Evolutionary conservation across 1,140 invertebrate genomes (phyloP), one percentile per base, ranked within the genome.

Genomic region (Grapholita molesta): DNA sequence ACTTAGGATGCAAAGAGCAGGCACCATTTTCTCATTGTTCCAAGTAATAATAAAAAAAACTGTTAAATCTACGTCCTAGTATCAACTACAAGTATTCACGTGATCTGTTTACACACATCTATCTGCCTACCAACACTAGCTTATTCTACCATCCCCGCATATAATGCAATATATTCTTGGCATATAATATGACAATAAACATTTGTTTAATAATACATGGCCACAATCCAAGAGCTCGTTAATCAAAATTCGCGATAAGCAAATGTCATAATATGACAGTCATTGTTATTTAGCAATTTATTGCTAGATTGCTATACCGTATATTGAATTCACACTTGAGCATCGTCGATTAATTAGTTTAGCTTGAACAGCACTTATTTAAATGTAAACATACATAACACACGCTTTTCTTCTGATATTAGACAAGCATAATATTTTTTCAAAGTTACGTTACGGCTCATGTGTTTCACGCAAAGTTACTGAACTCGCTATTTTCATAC

Each of bases 371-470:
- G 9, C 25, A 25, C 25, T 25, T 61, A n/a, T 28, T 30, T 30
- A 12, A 28, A 15, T 68, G 64, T 74, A 71, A 68, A 72, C 73
- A 71, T 70, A 70, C n/a, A n/a, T n/a, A n/a, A n/a, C n/a, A n/a
- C 74, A 78, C 82, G 76, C 55, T 79, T 80, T 78, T 77, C 68
- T 66, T 64, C 66, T 64, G 38, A 70, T 76, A 61, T 61, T 61
- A 15, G 24, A 61, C n/a, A 77, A 75, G 74, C 72, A 77, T 72
- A 78, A 78, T 82, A 80, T 78, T 71, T 75, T 77, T 74, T 80
- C 65, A 72, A 81, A 53, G 66, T 67, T 72, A 79, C 73, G 79
- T 76, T 69, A 79, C 73, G 78, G 74, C 73, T 80, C 78, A 77
- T 79, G 70, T 69, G 75, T 65, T 71, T 70, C 76, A 72, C 69